phyloP scores from a whole-genome alignment of 35 echinoderm and acorn worm species.

The Chiridota heheva region DNA sequence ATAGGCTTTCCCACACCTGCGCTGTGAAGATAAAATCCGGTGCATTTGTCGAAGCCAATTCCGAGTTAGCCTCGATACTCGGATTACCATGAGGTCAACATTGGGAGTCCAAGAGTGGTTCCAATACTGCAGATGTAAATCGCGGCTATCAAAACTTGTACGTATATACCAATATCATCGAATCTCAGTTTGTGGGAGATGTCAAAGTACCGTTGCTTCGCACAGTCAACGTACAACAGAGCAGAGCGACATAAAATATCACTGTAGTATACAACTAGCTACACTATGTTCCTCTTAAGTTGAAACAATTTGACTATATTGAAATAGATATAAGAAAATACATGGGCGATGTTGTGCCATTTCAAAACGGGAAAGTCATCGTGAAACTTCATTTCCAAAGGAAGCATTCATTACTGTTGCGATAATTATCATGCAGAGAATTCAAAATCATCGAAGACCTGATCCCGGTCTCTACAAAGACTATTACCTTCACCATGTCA shows the following conservation, averaged over 20 bases:
- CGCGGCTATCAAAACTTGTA: conserved; percentile 29
- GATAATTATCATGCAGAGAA: conserved; percentile 6
- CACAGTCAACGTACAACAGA: conserved; percentile 28
- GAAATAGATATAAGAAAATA: conserved; percentile 62
- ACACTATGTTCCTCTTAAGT: conserved; percentile 32
- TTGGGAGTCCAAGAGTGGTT: neutral
- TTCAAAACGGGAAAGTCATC: conserved; percentile 42
- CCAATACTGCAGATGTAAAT: conserved; percentile 6
- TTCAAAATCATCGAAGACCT: neutral
- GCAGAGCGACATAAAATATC: neutral
- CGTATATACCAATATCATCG: too few species aligned
- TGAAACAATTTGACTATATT: conserved; percentile 35
- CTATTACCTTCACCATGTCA: conserved; percentile 49
- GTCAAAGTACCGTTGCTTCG: conserved; percentile 38
- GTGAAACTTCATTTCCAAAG: too few species aligned
- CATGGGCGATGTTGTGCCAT: conserved; percentile 40
- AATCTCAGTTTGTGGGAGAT: conserved; percentile 46
- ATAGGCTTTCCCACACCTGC: neutral
- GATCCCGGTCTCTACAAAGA: conserved; percentile 38
- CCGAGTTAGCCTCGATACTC: neutral
- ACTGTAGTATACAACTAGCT: conserved; percentile 16
- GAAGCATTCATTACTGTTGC: conserved; percentile 31
- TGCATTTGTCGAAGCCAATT: neutral
- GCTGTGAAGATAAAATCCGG: neutral
- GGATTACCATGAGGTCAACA: neutral